Evolutionary conservation across 2,888 invertebrate species (phyloP), one percentile per base, ranked within the genome.

Genomic region (Troilus luridus): DNA sequence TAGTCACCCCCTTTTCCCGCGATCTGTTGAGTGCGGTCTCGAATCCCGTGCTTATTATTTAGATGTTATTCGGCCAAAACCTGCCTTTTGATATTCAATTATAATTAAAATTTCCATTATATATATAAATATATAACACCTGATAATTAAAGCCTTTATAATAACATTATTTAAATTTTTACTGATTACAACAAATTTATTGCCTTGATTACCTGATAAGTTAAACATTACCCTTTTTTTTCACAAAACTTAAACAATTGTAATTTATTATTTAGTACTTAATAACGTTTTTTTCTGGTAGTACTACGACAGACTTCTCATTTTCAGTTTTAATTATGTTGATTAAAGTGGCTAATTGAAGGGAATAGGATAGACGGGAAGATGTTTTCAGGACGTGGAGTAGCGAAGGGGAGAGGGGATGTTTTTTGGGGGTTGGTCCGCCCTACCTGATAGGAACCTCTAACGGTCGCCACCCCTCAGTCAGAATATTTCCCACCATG

Each of bases 401-500:
- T 88, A 88, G 19, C 21, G 89, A 41, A n/a, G 72, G 19, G 54
- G 67, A 54, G 81, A 58, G 77, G 90, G 90, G 77, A 58, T 64
- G 90, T 90, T 64, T 90, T 90, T 90, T 90, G 60, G 72, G 90
- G 90, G 90, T 72, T 90, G 90, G 77, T 77, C 58, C 77, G 67
- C 90, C 81, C 90, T 77, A 77, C 72, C 90, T 77, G 72, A 58
- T 77, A 64, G 81, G 27, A 58, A 56, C 90, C 90, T 67, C 56
- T 90, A 90, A 90, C 90, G 90, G 90, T 90, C 90, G 90, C 58
- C 72, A 67, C 90, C 90, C 90, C 60, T 90, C 58, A 24, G 21
- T 24, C 54, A 62, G 41, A 88, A 62, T 62, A 59, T 56, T 62
- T 41, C 64, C 62, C 67, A 60, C 72, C 89, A 58, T 62, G 67